Evolutionary conservation across 2,797 vertebrate genomes (phyloP), one percentile per base, ranked within the genome.

Genomic region (Gymnopithys bicolor): DNA sequence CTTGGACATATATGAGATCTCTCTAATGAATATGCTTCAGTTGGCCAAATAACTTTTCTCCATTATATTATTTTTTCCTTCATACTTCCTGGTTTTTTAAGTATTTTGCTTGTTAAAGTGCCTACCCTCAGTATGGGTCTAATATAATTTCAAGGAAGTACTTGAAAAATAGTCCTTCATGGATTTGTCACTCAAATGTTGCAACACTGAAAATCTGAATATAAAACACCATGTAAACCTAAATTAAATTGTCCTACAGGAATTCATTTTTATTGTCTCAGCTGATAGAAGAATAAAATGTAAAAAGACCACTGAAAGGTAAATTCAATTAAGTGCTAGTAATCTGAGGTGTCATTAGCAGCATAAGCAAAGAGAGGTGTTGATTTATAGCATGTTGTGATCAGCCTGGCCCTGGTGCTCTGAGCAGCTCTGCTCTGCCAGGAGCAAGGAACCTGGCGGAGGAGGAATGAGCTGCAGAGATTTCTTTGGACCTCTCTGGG

Each of bases 231-330:
- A 0, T 35, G 45, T 73, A 69, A 89, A 87, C 59, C 56, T 81
- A 69, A 84, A 71, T 63, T 51, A 75, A 81, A 91, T 56, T 90
- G 48, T 76, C 48, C 71, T 86, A 25, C 63, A 69, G 87, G 62
- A 89, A 66, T 8, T 87, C 30, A 83, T 87, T 84, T 78, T 89
- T 87, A 68, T 92, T 90, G 55, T 86, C 79, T 68, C 82, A 52
- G 51, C 39, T 88, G 87, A 86, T 15, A 90, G 66, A 84, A 77
- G 75, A 87, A n/a, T 68, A 41, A 90, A 82, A 77, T 3, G 5
- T 58, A 46, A 78, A 81, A 95, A 92, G 22, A 43, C 55, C 17
- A 9, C 58, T 45, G 39, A 83, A 87, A 95, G 87, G 78, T 89
- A 75, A 89, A 91, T 81, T 84, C 75, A 73, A 10, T 93, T 87